Percentiles rank a stretch among this genome's conserved stretches.
These are phyloP conservation scores for Brachionus rotundiformis DNA, from an alignment of 1,140 invertebrate genomes.

Conservation along the genomic window DNA sequence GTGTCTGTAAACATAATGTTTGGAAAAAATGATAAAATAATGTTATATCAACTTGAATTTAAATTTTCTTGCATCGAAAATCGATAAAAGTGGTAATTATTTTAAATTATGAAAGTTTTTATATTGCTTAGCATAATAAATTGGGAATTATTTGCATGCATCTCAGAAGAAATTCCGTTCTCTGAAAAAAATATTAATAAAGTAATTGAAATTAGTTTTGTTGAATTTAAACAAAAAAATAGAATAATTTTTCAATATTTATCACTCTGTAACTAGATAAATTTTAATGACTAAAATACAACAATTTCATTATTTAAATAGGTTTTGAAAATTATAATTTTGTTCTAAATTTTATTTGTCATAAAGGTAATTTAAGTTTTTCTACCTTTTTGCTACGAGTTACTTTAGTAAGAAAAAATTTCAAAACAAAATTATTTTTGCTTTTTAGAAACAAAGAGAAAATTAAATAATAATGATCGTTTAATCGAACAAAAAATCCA, in stretches of 20 bases:
- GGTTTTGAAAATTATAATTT: conserved; percentile 34
- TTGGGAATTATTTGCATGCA: neutral
- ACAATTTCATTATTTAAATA: neutral
- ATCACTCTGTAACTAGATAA: neutral
- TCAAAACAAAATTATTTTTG: conserved; percentile 1
- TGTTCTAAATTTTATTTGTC: conserved; percentile 47
- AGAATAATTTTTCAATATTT: neutral
- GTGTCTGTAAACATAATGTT: neutral
- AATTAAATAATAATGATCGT: neutral
- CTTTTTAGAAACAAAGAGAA: conserved; percentile 2
- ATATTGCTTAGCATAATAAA: conserved; percentile 30
- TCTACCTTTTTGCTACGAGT: neutral
- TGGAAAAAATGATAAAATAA: neutral
- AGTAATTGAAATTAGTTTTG: neutral
- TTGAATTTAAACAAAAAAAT: neutral
- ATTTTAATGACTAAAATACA: neutral
- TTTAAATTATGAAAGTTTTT: conserved; percentile 34
- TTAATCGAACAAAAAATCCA: conserved; percentile 4
- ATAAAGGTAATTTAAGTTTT: conserved; percentile 34
- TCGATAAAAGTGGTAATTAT: conserved; percentile 25
- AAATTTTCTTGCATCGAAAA: neutral
- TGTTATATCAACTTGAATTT: neutral
- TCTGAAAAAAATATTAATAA: neutral
- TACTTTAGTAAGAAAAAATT: neutral
- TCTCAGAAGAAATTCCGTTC: neutral